Evolutionary conservation across 2,888 invertebrate genomes (phyloP), one percentile per base, ranked within the genome.

Genomic region (Arrhopalites spinosus): DNA sequence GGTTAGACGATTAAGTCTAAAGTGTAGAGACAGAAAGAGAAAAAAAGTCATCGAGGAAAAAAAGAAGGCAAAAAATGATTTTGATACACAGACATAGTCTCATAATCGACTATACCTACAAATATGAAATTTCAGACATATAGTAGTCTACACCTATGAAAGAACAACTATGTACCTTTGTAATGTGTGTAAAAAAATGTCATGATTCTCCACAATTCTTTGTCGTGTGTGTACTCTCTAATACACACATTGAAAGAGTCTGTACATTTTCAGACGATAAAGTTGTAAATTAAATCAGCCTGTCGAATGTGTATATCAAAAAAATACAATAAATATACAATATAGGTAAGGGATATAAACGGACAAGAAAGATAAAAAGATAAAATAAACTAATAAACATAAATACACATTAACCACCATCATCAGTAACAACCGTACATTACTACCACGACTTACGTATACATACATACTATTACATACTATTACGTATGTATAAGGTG

Each of bases 111-210:
- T 47, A 47, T 47, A 11, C 11, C 47, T n/a, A 17, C 53, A 53
- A 15, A 13, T 53, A 2, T 59, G n/a, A 23, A 23, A 3, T 29
- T n/a, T 29, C 29, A 63, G n/a, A 13, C 30, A 11, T 15, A n/a
- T n/a, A n/a, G n/a, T n/a, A n/a, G n/a, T 15, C 23, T 63, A 36
- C 11, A 36, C 36, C 43, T n/a, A n/a, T n/a, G n/a, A n/a, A n/a
- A n/a, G n/a, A n/a, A n/a, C n/a, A n/a, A 67, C n/a, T 30, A 23
- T 30, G 20, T 67, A 30, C 43, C n/a, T n/a, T n/a, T n/a, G n/a
- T n/a, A n/a, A n/a, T n/a, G n/a, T n/a, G n/a, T n/a, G 20, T 67
- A 36, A 67, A 43, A 67, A 67, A 67, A 43, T 67, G 66, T 43
- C 43, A 67, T 43, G 29, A 56, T 36, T 36, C 36, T 11, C 11